phyloP scores from a whole-genome alignment of 2,113 vertebrate species.

The Anser cygnoides region DNA sequence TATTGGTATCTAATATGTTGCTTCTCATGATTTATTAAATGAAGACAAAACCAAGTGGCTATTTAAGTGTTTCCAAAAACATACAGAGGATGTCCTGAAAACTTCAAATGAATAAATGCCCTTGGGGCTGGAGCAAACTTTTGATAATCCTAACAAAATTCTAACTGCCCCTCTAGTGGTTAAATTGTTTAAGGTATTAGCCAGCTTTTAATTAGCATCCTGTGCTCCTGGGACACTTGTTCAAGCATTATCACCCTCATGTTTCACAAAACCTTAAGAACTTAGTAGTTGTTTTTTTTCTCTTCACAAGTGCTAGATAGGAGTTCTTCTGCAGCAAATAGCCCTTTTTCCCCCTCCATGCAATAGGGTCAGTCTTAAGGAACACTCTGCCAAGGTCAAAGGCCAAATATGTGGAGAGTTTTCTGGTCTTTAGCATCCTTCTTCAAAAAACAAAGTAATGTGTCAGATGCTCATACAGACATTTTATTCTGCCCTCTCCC shows the following conservation, averaged over 20 bases:
- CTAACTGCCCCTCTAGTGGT: neutral
- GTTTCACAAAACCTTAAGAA: neutral
- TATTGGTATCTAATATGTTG: neutral
- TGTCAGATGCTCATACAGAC: neutral
- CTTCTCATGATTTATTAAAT: neutral
- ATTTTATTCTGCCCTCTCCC: neutral
- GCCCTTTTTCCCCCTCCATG: neutral
- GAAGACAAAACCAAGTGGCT: neutral
- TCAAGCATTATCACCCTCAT: neutral
- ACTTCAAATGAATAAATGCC: too few relatives aligned
- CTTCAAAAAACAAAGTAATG: neutral
- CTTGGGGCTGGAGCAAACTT: neutral
- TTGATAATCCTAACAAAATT: neutral
- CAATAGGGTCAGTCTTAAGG: neutral
- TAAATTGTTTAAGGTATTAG: neutral
- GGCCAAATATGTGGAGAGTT: neutral
- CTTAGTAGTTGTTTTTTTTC: neutral
- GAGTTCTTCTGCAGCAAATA: neutral
- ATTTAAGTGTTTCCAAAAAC: neutral
- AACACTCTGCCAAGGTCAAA: neutral
- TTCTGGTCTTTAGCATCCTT: neutral
- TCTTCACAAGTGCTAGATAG: neutral
- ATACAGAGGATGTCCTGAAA: neutral
- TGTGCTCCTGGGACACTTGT: neutral
- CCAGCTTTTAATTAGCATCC: neutral